Evolutionary conservation across 2,888 invertebrate genomes (phyloP), one percentile per base, ranked within the genome.

Genomic region (Icerya purchasi): DNA sequence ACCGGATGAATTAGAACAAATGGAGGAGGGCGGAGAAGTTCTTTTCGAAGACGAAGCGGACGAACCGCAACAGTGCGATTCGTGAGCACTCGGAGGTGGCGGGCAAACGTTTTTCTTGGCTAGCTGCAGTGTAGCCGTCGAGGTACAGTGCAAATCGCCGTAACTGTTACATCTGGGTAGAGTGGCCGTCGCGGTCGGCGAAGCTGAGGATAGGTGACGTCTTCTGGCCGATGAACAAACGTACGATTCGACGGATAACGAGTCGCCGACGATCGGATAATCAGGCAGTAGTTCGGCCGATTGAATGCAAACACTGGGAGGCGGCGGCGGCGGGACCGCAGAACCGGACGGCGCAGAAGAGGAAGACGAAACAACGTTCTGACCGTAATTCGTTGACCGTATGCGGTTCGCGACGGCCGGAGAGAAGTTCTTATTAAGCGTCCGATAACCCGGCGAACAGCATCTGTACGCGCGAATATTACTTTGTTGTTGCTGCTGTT

Each of bases 101-200:
- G 36, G 14, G 36, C 36, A 36, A 8, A 36, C 5, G 5, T 14
- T 36, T 36, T 36, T 36, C 5, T 5, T 14, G 36, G 36, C 36
- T 14, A 36, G 14, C 14, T 36, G 36, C 36, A 36, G 36, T 36
- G 56, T 53, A 1, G 36, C 18, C 18, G 58, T 53, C 54, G 59
- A 55, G 36, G 21, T 55, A 22, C 60, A 24, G 20, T 60, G 56
- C 56, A 60, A 24, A 14, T 60, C 60, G 18, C 60, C 56, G 56
- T 56, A 60, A 50, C 60, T 60, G 22, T 60, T 60, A 36, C 60
- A 60, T 10, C 60, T n/a, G 24, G 60, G 60, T 19, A 60, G 21
- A 18, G 60, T 60, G 5, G 36, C 14, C 36, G 36, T 36, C 36
- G 36, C 36, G 14, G 14, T 36, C 36, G 36, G 36, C 36, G 36